Evolutionary conservation across 2,113 vertebrate genomes (phyloP).

Genomic region (Psittacara wagleri): DNA sequence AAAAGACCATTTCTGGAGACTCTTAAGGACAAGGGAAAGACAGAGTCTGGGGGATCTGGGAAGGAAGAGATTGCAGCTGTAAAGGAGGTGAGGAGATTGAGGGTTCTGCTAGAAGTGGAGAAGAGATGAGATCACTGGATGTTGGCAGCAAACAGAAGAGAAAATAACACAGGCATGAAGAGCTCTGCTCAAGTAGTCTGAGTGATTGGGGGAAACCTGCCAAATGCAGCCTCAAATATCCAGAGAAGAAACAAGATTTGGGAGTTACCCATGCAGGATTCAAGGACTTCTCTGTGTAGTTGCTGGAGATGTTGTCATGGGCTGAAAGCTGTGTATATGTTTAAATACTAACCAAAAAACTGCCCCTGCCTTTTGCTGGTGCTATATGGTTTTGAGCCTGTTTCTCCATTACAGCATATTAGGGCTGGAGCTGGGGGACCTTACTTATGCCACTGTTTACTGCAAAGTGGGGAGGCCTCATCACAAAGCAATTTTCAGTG

Average conservation of each 20-base stretch:
- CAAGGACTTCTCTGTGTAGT: not conserved
- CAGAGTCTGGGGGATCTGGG: not conserved
- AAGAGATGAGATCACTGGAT: not conserved
- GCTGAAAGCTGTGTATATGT: not conserved
- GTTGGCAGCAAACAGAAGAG: not conserved
- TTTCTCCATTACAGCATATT: fast-evolving
- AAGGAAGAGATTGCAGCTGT: not conserved
- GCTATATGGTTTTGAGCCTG: fast-evolving
- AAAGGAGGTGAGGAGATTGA: not conserved
- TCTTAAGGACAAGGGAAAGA: not conserved
- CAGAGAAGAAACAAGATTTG: not conserved
- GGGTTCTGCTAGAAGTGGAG: not conserved
- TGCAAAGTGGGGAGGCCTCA: not conserved
- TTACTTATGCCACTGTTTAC: not conserved
- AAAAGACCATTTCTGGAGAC: not conserved
- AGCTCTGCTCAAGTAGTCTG: not conserved
- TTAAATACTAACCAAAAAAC: not conserved
- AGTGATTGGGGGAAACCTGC: not conserved
- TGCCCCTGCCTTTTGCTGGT: not conserved
- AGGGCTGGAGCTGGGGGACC: not conserved
- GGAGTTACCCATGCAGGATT: not conserved
- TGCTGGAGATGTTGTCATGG: not conserved
- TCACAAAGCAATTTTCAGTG: not conserved
- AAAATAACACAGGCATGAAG: not conserved
- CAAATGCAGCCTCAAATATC: not conserved